Evolutionary conservation across 2,113 vertebrate genomes (phyloP).

Genomic region (Alouatta palliata): DNA sequence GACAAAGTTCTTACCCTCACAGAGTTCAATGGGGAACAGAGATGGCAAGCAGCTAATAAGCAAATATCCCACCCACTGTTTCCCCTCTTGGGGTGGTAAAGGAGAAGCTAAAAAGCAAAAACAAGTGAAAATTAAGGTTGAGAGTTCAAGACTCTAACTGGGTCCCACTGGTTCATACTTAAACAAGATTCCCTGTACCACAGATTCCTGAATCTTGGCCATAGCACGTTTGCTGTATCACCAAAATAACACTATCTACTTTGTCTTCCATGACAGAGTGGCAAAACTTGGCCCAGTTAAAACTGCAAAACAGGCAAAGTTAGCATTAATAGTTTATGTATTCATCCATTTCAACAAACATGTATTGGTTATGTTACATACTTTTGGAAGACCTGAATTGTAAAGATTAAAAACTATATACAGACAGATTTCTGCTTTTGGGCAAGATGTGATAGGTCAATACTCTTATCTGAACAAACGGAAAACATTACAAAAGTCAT

Average conservation of each 20-base stretch:
- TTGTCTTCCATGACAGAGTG: neutral
- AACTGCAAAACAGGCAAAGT: neutral
- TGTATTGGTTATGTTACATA: neutral
- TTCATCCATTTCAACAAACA: neutral
- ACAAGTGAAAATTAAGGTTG: neutral
- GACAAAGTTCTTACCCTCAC: neutral
- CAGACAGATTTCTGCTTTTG: neutral
- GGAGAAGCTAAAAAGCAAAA: conserved; percentile 16
- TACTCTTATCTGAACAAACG: neutral
- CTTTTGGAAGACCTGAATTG: neutral
- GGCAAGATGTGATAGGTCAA: neutral
- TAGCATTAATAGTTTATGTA: neutral
- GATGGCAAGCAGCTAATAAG: neutral
- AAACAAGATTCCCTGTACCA: neutral
- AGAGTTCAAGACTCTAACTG: neutral
- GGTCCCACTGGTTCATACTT: neutral
- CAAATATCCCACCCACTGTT: neutral
- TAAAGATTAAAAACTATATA: neutral
- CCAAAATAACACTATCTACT: neutral
- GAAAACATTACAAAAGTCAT: conserved; percentile 28
- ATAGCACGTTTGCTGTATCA: neutral
- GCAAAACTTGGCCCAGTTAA: neutral
- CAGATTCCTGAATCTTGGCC: neutral
- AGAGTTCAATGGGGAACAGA: neutral
- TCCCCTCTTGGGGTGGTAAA: neutral